phyloP scores from a whole-genome alignment of 1,140 invertebrate genomes.

The Drosophila pandora region DNA sequence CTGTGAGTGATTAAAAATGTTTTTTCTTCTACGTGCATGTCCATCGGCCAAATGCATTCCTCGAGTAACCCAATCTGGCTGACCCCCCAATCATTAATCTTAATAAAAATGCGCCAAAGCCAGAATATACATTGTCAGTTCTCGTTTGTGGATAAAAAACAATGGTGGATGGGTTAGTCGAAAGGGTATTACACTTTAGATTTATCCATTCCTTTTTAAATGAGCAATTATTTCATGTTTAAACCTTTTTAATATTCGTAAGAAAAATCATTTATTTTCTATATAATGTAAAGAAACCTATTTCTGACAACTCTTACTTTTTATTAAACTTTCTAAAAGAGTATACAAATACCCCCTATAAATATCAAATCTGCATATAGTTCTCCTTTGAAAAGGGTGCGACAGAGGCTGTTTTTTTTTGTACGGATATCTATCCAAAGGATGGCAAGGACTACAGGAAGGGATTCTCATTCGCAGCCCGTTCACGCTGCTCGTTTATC shows the following conservation, averaged over 20 bases:
- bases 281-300: too few species aligned
- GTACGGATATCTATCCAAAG: not conserved
- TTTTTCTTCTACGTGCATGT: constrained; percentile 19
- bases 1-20: constrained; percentile 61
- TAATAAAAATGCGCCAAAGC: constrained; percentile 61
- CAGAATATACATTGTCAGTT: constrained; percentile 42
- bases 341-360: constrained; percentile 9
- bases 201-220: too few species aligned
- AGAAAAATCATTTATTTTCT: not conserved
- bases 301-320: too few species aligned
- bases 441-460: not conserved
- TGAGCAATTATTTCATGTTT: too few species aligned
- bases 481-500: constrained; percentile 70
- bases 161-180: constrained; percentile 1
- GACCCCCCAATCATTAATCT: constrained; percentile 69
- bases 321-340: not conserved
- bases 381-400: constrained; percentile 73
- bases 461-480: constrained; percentile 10
- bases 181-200: not conserved
- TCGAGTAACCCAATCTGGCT: constrained; percentile 61
- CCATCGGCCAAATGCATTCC: constrained; percentile 46
- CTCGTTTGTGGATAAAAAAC: constrained; percentile 38
- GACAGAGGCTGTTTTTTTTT: constrained; percentile 45
- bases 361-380: constrained; percentile 21
- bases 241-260: too few species aligned